Base-by-base conservation (phyloP, 2,888 invertebrate genomes). In the Subacronicta megacephala region DNA sequence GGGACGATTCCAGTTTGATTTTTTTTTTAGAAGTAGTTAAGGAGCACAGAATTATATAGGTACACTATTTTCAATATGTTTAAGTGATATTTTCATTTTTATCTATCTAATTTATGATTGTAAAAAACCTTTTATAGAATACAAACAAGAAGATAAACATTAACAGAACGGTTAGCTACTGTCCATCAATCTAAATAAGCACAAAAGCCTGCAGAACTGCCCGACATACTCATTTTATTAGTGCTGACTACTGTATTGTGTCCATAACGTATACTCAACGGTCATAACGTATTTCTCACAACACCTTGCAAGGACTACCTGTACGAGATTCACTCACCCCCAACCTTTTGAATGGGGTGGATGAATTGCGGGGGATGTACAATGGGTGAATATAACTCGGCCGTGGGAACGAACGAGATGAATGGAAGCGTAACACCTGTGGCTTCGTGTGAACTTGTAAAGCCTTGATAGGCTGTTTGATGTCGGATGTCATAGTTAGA, bases 391-490 rank as follows among this genome's bases (percentile, higher is more conserved):
- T 79, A 85, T 81, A 83, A 80, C 65, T 73, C 75, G 84, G 84
- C 67, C 93, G 93, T 93, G 93, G 90, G 93, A 93, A 92, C 78
- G 60, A 47, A 53, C 31, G 42, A 55, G 52, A 67, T 81, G 78
- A 76, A 84, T 90, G 88, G 85, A 84, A 83, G 80, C 79, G 75
- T 78, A 78, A 71, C 93, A 93, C 92, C 92, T 93, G 93, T 90
- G 86, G 63, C 70, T 58, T 65, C 57, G 58, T 66, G 73, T 73
- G 64, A 75, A 65, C 55, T 60, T 58, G 44, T 49, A 26, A 54
- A 68, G 62, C 77, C 75, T 73, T 55, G 43, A 62, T 62, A 76
- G 50, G 60, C 52, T 45, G 53, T 56, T 63, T 63, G 43, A 56
- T 61, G 43, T 43, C 18, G 47, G 58, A 61, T 52, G 51, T 58